A percentile compares a stretch with the other conserved stretches of the same genome.
Evolutionary conservation across 2,888 invertebrate species (phyloP).

Genomic region (Blastobasis adustella): DNA sequence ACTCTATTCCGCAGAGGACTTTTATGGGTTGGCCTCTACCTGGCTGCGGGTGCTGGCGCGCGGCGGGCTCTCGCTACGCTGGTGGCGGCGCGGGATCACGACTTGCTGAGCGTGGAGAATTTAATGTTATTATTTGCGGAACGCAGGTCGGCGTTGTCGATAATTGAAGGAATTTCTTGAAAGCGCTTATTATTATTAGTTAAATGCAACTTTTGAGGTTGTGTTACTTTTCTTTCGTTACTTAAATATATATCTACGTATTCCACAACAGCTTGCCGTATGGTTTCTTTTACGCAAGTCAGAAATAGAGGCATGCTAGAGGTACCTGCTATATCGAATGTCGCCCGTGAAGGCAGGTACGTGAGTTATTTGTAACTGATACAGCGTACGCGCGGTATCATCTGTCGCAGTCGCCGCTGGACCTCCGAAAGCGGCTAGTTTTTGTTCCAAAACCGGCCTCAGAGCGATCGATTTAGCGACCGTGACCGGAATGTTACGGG

Average conservation of each 20-base stretch:
- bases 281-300: too few relatives aligned
- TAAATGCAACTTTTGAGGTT: too few relatives aligned
- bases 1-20: slow-evolving; percentile 23
- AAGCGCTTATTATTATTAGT: too few relatives aligned
- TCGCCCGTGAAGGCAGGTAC: slow-evolving; percentile 3
- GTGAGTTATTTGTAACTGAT: slow-evolving; percentile 24
- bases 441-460: slow-evolving; percentile 35
- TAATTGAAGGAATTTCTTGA: background rate
- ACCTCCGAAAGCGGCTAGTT: slow-evolving; percentile 24
- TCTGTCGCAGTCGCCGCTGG: slow-evolving; percentile 13
- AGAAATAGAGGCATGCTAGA: too few relatives aligned
- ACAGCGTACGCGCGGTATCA: slow-evolving; percentile 17
- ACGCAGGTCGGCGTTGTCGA: slow-evolving; percentile 1
- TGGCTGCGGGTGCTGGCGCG: slow-evolving; percentile 4
- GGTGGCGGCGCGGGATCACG: background rate
- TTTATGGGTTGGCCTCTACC: slow-evolving; percentile 22
- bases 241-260: too few relatives aligned
- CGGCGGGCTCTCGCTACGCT: too few relatives aligned
- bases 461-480: slow-evolving; percentile 30
- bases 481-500: slow-evolving; percentile 31
- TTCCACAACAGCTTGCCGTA: too few relatives aligned
- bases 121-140: slow-evolving; percentile 35
- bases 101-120: slow-evolving; percentile 28
- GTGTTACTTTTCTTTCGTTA: too few relatives aligned
- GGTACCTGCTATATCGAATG: too few relatives aligned